Conservation (phyloP, 1,140 invertebrate genomes). For the Cepaea nemoralis region DNA sequence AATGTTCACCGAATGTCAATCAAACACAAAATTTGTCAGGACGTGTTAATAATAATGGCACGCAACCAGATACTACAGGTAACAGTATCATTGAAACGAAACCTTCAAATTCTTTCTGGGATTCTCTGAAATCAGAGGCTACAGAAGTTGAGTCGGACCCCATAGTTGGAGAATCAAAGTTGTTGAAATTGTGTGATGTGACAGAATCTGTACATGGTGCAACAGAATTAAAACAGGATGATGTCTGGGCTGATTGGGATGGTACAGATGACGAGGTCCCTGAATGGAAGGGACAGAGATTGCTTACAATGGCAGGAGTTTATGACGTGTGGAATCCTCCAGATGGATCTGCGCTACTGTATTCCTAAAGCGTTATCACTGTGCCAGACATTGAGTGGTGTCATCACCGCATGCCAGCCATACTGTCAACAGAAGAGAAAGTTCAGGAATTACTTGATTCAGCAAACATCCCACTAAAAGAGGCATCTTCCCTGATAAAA, state of each 20-base stretch:
- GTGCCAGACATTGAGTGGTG: conserved; percentile 81
- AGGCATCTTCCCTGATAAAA: conserved; percentile 52
- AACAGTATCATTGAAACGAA: not conserved
- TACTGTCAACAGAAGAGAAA: conserved; percentile 80
- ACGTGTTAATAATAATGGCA: not conserved
- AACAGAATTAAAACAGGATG: not conserved
- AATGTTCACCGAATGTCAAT: not conserved
- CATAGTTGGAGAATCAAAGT: not conserved
- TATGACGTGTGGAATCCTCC: conserved; percentile 80
- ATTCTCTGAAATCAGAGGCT: not conserved
- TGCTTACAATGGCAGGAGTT: conserved; percentile 84
- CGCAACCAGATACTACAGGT: not conserved
- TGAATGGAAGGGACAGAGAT: conserved; percentile 77
- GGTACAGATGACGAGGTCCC: not conserved
- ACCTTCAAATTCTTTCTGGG: not conserved
- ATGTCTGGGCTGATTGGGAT: not conserved
- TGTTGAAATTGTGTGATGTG: not conserved
- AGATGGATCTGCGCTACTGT: conserved; percentile 76
- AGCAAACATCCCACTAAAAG: conserved; percentile 73
- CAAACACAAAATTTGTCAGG: too few species aligned
- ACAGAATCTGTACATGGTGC: not conserved
- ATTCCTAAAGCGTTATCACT: conserved; percentile 84
- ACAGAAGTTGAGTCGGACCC: not conserved
- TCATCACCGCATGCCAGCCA: conserved; percentile 85
- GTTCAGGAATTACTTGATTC: conserved; percentile 82